phyloP scores from a whole-genome alignment of 2,888 invertebrate genomes.

The Chaetogeoica ovagalla region DNA sequence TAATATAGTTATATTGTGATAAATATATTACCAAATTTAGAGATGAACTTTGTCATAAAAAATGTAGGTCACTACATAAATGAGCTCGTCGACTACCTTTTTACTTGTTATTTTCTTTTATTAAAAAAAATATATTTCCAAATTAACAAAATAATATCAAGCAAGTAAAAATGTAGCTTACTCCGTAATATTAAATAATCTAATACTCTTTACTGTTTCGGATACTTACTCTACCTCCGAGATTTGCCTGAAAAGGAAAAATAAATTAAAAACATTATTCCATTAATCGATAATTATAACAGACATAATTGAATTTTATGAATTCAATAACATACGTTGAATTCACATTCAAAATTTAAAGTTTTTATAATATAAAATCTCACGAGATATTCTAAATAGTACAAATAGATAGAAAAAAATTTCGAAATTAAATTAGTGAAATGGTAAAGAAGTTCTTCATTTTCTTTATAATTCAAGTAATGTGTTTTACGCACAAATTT shows the following conservation, averaged over 20 bases:
- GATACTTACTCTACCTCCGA: conserved; percentile 55
- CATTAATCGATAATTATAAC: not conserved
- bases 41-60: conserved; percentile 24
- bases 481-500: not conserved
- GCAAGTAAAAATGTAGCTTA: not conserved
- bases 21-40: conserved; percentile 5
- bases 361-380: not conserved
- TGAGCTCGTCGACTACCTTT: not conserved
- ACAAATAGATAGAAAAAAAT: not conserved
- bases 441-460: not conserved
- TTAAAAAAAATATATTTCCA: conserved; percentile 24
- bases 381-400: not conserved
- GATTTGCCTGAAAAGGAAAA: conserved; percentile 54
- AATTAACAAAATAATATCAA: conserved; percentile 29
- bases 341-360: not conserved
- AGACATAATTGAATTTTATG: not conserved
- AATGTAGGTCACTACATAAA: conserved; percentile 33
- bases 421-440: not conserved
- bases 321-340: no score
- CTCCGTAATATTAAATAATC: not conserved
- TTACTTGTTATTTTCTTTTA: conserved; percentile 24
- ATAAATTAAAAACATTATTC: conserved; percentile 8
- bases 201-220: not conserved
- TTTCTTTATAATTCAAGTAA: conserved; percentile 5
- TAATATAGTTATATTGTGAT: not conserved